Base-by-base conservation (phyloP, 2,888 invertebrate species). In the Drosophila recens region DNA sequence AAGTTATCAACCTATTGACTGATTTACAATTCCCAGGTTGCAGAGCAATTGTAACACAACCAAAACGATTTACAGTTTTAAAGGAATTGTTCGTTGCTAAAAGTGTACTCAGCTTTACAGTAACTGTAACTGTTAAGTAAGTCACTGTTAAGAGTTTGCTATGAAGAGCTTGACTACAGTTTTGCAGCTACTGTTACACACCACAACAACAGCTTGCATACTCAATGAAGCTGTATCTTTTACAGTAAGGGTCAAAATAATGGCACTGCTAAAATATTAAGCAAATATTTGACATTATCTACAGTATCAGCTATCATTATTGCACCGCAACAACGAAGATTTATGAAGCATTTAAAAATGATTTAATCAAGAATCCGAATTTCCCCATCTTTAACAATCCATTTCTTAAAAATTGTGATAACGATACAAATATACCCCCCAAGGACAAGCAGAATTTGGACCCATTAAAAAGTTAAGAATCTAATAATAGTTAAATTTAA, bases 1-100 rank as follows among this genome's bases (percentile, higher is more conserved):
- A 45, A 57, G 48, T 48, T 10, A 36, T 45, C 33, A 52, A 17
- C 27, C 49, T 51, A 13, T 67, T 73, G 45, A 69, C 45, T 36
- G 15, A 46, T 36, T 45, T 57, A 34, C 11, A 13, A 36, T 11
- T 1, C 20, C 0, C 0, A 1, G 13, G 87, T 70, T 77, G 43
- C 3, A 30, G 5, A 33, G 59, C 23, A 36, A 66, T 15, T 78
- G 48, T 27, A 8, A 13, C 5, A 0, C 17, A 4, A 9, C 56
- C 17, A 33, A 49, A 5, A 4, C 4, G 17, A 4, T 11, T 1
- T 10, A 23, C 58, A 57, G 61, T 63, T 63, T 30, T 1, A 40
- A 0, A 3, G 3, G 5, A 4, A n/a, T 5, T 63, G 33, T 57
- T 11, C 30, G 5, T 13, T 45, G 38, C 46, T 63, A 38, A 57